Conservation (phyloP, 1,140 invertebrate species). For the Lutraria rhynchaena region DNA sequence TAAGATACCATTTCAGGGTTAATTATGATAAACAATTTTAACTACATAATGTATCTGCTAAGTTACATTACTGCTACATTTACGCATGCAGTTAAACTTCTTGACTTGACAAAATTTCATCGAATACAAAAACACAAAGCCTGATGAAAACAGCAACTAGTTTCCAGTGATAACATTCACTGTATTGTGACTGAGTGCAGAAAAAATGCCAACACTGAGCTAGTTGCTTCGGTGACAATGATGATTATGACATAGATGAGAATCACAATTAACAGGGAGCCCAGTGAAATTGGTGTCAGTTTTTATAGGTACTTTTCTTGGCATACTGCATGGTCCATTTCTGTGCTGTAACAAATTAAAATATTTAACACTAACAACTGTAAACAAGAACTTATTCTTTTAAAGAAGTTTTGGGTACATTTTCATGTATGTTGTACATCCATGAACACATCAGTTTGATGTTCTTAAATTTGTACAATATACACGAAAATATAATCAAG, state of each 20-base stretch:
- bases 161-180: too few relatives aligned
- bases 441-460: neutral
- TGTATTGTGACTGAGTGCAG: too few relatives aligned
- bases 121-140: too few relatives aligned
- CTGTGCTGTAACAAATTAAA: conserved; percentile 86
- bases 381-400: neutral
- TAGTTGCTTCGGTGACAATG: conserved; percentile 31
- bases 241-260: conserved; percentile 31
- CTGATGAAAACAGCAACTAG: too few relatives aligned
- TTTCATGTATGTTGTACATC: neutral
- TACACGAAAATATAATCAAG: neutral
- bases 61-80: too few relatives aligned
- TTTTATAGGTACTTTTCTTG: neutral
- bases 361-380: neutral
- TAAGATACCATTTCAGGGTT: too few relatives aligned
- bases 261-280: conserved; percentile 9
- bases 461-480: neutral
- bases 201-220: conserved; percentile 20
- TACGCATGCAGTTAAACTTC: too few relatives aligned
- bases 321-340: conserved; percentile 98
- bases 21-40: too few relatives aligned
- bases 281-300: conserved; percentile 27
- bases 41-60: too few relatives aligned
- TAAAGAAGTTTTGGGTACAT: neutral
- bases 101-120: too few relatives aligned